Percentiles rank a stretch among this genome's conserved stretches.
phyloP scores from a whole-genome alignment of 2,797 vertebrate genomes.

The Ictinia mississippiensis region DNA sequence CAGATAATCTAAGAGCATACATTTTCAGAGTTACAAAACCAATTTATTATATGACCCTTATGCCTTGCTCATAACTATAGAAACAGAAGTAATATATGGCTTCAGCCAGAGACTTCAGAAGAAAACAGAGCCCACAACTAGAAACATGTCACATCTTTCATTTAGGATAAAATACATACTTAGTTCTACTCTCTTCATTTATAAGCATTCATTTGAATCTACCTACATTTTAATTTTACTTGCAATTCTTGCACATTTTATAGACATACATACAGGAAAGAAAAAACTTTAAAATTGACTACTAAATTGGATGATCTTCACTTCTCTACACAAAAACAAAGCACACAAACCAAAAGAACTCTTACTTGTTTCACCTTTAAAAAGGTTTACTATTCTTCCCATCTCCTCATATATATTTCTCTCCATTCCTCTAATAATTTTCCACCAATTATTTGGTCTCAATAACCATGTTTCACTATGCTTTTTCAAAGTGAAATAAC shows the following conservation, averaged over 20 bases:
- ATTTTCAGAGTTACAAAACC: background rate
- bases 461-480: background rate
- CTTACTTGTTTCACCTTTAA: background rate
- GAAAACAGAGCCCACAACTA: background rate
- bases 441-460: background rate
- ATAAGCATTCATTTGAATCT: background rate
- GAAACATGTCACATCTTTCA: background rate
- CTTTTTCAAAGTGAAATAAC: background rate
- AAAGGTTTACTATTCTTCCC: background rate
- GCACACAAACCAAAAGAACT: background rate
- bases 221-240: background rate
- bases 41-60: background rate
- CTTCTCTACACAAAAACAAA: background rate
- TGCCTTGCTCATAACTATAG: background rate
- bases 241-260: background rate
- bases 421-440: background rate
- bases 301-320: background rate
- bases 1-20: background rate
- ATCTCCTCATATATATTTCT: background rate
- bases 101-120: background rate
- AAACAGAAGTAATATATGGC: background rate
- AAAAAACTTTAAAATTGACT: background rate
- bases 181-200: background rate
- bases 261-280: background rate
- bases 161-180: background rate